Conservation (phyloP, 2,113 vertebrate genomes). For the Sigmodon hispidus region DNA sequence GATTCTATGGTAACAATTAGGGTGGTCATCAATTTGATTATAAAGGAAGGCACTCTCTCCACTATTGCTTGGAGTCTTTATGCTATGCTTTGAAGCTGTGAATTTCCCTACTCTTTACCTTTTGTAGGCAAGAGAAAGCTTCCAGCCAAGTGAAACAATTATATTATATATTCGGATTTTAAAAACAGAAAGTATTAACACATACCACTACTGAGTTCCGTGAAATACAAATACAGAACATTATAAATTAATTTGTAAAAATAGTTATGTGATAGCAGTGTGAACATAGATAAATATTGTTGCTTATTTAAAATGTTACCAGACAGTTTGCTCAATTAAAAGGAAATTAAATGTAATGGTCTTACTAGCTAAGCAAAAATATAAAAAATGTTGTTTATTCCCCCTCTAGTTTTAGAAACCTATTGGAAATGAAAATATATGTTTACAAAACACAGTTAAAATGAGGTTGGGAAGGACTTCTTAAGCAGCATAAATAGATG, state of each 20-base stretch:
- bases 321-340: conserved; percentile 54
- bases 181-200: background rate
- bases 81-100: background rate
- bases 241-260: conserved; percentile 27
- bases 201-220: background rate
- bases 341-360: conserved; percentile 39
- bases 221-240: background rate
- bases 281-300: conserved; percentile 34
- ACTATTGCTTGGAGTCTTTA: too few relatives aligned
- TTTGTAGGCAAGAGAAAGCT: background rate
- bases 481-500: conserved; percentile 45
- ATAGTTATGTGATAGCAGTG: background rate
- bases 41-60: too few relatives aligned
- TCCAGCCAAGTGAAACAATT: background rate
- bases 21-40: too few relatives aligned
- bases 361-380: conserved; percentile 62
- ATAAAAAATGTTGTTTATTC: background rate
- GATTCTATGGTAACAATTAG: too few relatives aligned
- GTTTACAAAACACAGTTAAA: conserved; percentile 52
- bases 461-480: conserved; percentile 4
- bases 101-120: background rate
- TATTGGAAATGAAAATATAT: conserved; percentile 60
- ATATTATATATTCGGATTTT: background rate
- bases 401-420: conserved; percentile 15
- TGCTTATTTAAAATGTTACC: conserved; percentile 42